These are phyloP conservation scores for Numenius phaeopus DNA, from an alignment of 2,797 vertebrate species.

Conservation along the genomic window DNA sequence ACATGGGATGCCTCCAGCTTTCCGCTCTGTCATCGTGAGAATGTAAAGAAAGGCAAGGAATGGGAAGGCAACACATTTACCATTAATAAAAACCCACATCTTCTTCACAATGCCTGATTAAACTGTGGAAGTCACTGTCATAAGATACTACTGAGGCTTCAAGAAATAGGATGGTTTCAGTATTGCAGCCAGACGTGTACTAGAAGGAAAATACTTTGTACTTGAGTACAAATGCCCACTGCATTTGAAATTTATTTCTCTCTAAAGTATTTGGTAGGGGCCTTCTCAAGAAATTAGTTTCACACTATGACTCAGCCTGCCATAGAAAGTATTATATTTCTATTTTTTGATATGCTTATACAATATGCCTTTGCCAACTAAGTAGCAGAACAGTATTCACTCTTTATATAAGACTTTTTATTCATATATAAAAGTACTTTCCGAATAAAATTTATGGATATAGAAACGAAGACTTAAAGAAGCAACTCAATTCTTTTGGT, in stretches of 20 bases:
- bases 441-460: constrained; percentile 1
- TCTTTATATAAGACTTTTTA: not conserved
- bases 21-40: fast-evolving
- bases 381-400: constrained; percentile 38
- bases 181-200: not conserved
- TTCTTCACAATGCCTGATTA: not conserved
- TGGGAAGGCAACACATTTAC: not conserved
- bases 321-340: not conserved
- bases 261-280: not conserved
- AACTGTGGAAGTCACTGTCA: not conserved
- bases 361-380: not conserved
- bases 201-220: not conserved
- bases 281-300: not conserved
- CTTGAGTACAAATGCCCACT: not conserved
- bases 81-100: not conserved
- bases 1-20: not conserved
- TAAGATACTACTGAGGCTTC: not conserved
- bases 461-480: not conserved
- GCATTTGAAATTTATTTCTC: constrained; percentile 4
- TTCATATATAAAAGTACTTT: constrained; percentile 3
- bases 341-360: not conserved
- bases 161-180: not conserved
- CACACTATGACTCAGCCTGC: not conserved
- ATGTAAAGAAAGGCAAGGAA: not conserved
- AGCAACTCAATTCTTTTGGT: not conserved